Conservation (phyloP, 2,888 invertebrate genomes). For the Phengaris arion region DNA sequence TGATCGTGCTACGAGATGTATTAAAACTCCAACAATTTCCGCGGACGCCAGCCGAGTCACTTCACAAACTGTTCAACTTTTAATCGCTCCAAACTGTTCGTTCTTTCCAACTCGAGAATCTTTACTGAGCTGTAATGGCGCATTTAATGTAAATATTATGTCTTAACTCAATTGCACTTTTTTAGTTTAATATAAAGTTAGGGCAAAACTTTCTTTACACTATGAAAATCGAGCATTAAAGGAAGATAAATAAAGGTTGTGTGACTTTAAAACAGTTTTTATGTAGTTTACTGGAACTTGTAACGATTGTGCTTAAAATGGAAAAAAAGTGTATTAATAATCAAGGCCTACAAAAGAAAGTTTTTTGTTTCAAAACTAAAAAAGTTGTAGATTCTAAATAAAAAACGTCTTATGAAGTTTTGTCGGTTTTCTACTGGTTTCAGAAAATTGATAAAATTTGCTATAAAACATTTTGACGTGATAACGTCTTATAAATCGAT, state of each 20-base stretch:
- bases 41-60: background rate
- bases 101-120: background rate
- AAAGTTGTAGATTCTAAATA: no score
- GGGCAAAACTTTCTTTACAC: background rate
- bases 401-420: no score
- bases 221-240: background rate
- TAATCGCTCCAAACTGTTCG: background rate
- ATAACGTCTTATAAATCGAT: no score
- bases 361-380: no score
- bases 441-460: no score
- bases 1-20: background rate
- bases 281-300: no score
- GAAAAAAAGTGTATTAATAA: no score
- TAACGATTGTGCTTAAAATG: no score
- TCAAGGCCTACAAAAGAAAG: no score
- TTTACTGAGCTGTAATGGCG: background rate
- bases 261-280: background rate
- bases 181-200: background rate
- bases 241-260: background rate
- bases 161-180: background rate
- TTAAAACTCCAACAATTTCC: background rate
- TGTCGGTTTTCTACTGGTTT: no score
- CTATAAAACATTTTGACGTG: no score
- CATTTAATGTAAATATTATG: background rate
- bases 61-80: conserved; percentile 13